Conservation (phyloP, 2,113 vertebrate species). For the Strigops habroptila region DNA sequence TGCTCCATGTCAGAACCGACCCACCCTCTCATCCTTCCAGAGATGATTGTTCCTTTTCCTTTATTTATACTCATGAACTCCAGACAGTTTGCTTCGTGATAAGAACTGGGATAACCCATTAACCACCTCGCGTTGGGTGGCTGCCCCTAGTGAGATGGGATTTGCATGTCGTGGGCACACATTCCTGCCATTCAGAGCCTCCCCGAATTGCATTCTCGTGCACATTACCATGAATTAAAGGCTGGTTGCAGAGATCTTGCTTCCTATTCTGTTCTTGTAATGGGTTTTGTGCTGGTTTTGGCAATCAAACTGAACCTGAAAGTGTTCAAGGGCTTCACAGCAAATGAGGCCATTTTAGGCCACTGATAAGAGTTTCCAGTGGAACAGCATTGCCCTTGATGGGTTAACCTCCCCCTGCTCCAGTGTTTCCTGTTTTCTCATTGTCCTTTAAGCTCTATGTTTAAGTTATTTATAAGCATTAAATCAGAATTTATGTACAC, state of each 20-base stretch:
- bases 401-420: neutral
- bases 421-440: neutral
- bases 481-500: neutral
- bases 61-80: neutral
- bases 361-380: neutral
- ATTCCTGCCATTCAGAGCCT: neutral
- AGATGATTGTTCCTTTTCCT: neutral
- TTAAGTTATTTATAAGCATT: neutral
- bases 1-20: neutral
- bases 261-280: neutral
- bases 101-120: neutral
- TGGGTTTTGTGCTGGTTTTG: conserved; percentile 14
- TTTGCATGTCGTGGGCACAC: neutral
- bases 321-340: neutral
- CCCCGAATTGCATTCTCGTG: neutral
- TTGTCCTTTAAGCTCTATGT: neutral
- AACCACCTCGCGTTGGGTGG: neutral
- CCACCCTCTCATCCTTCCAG: neutral
- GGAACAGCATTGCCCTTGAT: neutral
- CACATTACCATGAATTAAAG: conserved; percentile 1
- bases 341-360: neutral
- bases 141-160: neutral
- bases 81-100: neutral
- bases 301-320: neutral
- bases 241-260: neutral